Base-by-base conservation (phyloP, 2,113 vertebrate genomes). In the Pogonocichla stellata region DNA sequence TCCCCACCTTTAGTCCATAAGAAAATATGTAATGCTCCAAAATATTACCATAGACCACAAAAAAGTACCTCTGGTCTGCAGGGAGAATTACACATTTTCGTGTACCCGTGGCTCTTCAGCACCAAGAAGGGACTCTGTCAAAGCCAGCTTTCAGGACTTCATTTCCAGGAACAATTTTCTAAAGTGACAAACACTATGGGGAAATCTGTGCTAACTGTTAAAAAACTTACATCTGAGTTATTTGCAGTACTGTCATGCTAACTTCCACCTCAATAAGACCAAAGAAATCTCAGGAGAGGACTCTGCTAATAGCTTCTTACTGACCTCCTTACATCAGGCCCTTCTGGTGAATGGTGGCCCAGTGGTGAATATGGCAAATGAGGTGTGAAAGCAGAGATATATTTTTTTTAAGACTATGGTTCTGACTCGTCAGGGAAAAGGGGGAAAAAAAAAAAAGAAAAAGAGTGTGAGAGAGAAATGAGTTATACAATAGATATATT, bases 211-310 rank as follows among this genome's bases (percentile, higher is more conserved):
- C 96, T 98, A 98, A 97, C 96, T 95, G 96, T 97, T 98, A 91
- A 96, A 97, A 97, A 98, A 77, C 86, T 95, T 96, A 93, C 96
- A 97, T 94, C 94, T 86, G 96, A 97, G 94, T 97, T 98, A 98
- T 98, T 98, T 98, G 97, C 98, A 98, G 97, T 97, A 97, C 97
- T 98, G 98, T 98, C 98, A 98, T 98, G 97, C 98, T 98, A 98
- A 98, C 98, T 98, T 98, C 96, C 96, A 98, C 97, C 97, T 98
- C 98, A 98, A 96, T 98, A 98, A 98, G 97, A 97, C 97, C 96
- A 94, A 96, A 88, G 96, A 97, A 98, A 94, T 96, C 98, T 98
- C 98, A 90, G 90, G 98, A 98, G 98, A 85, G 77, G 56, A 81
- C 88, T 96, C 96, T 86, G 98, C 97, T 98, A 98, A 98, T 98